phyloP scores from a whole-genome alignment of 2,888 invertebrate species.

The Minunthozetes semirufus region DNA sequence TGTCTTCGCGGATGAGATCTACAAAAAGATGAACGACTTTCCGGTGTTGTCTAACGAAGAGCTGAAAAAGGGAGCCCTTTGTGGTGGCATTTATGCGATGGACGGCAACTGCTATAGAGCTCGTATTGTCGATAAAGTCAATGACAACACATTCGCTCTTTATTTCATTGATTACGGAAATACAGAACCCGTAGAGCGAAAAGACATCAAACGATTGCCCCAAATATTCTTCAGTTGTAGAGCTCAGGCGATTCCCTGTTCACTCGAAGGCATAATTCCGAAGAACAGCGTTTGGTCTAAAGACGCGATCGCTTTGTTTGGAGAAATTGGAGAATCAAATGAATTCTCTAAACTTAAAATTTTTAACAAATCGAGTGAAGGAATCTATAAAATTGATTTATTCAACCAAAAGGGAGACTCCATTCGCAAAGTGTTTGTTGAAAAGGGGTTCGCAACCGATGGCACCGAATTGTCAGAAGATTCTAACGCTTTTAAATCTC shows the following conservation, averaged over 20 bases:
- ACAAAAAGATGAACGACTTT: neutral
- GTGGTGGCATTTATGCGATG: neutral
- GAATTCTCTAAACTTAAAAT: neutral
- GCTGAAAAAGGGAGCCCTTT: neutral
- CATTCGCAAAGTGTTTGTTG: neutral
- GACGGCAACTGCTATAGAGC: neutral
- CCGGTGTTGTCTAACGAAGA: neutral
- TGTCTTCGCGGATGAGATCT: neutral
- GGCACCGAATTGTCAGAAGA: neutral
- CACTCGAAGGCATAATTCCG: neutral
- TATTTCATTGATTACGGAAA: slow-evolving; percentile 13
- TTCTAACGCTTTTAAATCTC: neutral
- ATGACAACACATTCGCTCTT: neutral
- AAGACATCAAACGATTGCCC: neutral
- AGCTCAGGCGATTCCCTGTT: neutral
- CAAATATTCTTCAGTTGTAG: neutral
- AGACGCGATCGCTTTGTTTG: neutral
- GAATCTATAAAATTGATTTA: neutral
- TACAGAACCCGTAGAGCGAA: neutral
- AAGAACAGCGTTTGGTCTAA: neutral
- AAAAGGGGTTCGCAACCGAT: neutral
- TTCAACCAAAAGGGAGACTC: neutral
- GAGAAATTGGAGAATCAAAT: neutral
- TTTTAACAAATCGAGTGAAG: neutral
- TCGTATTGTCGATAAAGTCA: neutral